phyloP scores from a whole-genome alignment of 1,140 invertebrate genomes.

The Ceratosolen fusciceps region DNA sequence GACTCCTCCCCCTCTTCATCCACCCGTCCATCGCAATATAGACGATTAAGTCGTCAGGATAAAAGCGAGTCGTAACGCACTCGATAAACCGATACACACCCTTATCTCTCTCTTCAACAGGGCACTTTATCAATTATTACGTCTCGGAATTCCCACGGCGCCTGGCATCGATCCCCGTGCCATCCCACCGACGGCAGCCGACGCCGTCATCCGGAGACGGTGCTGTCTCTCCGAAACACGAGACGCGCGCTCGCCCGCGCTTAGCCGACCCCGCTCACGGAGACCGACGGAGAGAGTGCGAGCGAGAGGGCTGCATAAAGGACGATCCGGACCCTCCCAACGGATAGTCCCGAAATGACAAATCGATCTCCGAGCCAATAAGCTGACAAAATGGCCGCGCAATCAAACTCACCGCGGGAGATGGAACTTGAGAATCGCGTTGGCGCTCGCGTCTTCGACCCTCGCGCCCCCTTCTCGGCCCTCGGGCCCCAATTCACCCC shows the following conservation, averaged over 20 bases:
- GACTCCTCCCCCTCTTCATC: too few relatives aligned
- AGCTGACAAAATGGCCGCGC: constrained; percentile 60
- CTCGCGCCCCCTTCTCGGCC: constrained; percentile 16
- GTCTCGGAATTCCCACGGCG: constrained; percentile 28
- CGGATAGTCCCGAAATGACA: constrained; percentile 57
- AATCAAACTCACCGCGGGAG: constrained; percentile 60
- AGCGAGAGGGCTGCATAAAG: not conserved
- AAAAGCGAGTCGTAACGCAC: not conserved
- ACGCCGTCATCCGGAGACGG: not conserved
- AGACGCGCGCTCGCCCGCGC: not conserved
- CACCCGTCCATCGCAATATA: constrained; percentile 23
- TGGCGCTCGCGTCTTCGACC: constrained; percentile 1
- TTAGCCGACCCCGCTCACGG: too few relatives aligned
- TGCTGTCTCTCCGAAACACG: not conserved
- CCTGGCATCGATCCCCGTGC: not conserved
- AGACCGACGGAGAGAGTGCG: not conserved
- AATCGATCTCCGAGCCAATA: constrained; percentile 61
- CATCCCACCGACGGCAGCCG: too few relatives aligned
- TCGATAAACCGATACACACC: constrained; percentile 21
- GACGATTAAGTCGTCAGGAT: constrained; percentile 42
- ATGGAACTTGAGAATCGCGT: constrained; percentile 55
- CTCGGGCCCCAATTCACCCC: too few relatives aligned
- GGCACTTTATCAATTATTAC: constrained; percentile 40
- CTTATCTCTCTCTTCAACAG: constrained; percentile 27
- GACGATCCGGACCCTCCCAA: constrained; percentile 53